Conservation (phyloP, 2,797 vertebrate genomes). For the Zalophus californianus region DNA sequence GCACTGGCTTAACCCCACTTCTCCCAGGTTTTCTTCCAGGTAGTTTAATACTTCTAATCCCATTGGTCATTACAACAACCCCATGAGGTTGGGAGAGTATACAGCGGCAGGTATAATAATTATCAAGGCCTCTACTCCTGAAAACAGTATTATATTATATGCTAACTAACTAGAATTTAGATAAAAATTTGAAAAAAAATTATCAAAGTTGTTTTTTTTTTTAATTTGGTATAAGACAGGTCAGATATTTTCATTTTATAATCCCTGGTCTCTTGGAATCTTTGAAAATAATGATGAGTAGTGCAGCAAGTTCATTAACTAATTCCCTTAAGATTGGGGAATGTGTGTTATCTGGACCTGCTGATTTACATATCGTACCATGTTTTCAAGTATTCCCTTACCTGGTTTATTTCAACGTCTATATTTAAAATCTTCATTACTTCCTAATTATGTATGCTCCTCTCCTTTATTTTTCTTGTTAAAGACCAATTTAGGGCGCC, state of each 20-base stretch:
- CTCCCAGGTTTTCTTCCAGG: background rate
- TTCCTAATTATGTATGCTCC: constrained; percentile 88
- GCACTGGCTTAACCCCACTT: background rate
- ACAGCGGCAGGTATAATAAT: constrained; percentile 66
- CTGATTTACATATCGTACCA: constrained; percentile 85
- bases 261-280: constrained; percentile 81
- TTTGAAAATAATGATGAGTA: constrained; percentile 85
- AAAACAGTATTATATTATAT: background rate
- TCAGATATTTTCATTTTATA: constrained; percentile 82
- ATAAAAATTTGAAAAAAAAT: constrained; percentile 13
- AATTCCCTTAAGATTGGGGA: constrained; percentile 82
- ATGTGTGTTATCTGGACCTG: constrained; percentile 79
- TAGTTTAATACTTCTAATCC: constrained; percentile 63
- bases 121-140: constrained; percentile 21
- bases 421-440: constrained; percentile 89
- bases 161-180: background rate
- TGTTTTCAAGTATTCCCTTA: constrained; percentile 88
- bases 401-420: constrained; percentile 88
- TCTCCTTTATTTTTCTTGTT: constrained; percentile 90
- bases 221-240: constrained; percentile 69
- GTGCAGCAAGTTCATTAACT: constrained; percentile 85
- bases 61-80: constrained; percentile 46
- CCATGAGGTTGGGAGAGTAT: constrained; percentile 7
- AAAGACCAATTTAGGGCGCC: constrained; percentile 86
- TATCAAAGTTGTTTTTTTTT: background rate